These are phyloP conservation scores for Megalonaias nervosa DNA, from an alignment of 1,140 invertebrate genomes.

Conservation along the genomic window DNA sequence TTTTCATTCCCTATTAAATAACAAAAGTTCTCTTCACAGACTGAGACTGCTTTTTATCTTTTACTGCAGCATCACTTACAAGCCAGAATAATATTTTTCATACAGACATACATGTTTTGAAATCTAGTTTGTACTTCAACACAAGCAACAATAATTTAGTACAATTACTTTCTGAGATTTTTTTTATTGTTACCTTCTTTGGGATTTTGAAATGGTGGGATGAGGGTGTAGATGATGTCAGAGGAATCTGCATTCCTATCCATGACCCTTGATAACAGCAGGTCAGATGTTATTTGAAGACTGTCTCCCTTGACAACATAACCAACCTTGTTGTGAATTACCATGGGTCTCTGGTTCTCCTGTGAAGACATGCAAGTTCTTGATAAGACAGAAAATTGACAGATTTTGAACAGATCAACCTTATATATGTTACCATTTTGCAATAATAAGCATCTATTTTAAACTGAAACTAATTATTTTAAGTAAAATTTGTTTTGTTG, in stretches of 20 bases:
- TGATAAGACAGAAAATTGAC: background rate
- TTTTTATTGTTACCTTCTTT: slow-evolving; percentile 42
- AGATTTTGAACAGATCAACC: too few species aligned
- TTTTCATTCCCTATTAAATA: too few species aligned
- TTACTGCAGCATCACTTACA: too few species aligned
- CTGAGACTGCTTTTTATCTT: too few species aligned
- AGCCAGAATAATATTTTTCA: too few species aligned
- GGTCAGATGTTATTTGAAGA: slow-evolving; percentile 45
- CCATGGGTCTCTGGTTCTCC: slow-evolving; percentile 48
- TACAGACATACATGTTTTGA: too few species aligned
- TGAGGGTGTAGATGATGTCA: slow-evolving; percentile 55
- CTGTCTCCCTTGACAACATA: slow-evolving; percentile 44
- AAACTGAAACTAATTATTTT: too few species aligned
- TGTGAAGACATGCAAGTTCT: slow-evolving; percentile 23
- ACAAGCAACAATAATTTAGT: background rate
- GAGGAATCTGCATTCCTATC: slow-evolving; percentile 21
- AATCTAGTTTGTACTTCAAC: too few species aligned
- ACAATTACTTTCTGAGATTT: background rate
- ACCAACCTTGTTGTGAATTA: slow-evolving; percentile 52
- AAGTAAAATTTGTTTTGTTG: too few species aligned
- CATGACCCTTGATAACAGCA: slow-evolving; percentile 39
- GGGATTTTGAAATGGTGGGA: slow-evolving; percentile 51
- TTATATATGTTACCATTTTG: too few species aligned
- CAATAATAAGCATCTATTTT: too few species aligned
- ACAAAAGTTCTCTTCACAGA: too few species aligned